A percentile compares a stretch with the other conserved stretches of the same genome.
Conservation (phyloP, 2,113 vertebrate species). For the Coracopsis vasa region DNA sequence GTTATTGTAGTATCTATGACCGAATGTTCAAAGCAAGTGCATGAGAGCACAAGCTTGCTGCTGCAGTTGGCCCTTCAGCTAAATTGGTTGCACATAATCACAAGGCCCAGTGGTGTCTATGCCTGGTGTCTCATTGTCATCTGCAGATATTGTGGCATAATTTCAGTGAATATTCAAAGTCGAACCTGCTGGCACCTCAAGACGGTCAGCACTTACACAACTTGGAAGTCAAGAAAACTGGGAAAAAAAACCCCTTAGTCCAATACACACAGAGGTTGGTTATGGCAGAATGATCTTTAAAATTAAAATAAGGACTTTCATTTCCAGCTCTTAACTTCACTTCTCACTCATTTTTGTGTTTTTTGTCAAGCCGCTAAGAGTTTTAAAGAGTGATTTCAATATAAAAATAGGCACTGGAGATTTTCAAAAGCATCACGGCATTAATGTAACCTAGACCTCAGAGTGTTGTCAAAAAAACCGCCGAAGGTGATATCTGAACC, state of each 20-base stretch:
- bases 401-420: neutral
- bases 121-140: neutral
- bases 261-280: neutral
- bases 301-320: neutral
- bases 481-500: neutral
- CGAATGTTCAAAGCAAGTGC: neutral
- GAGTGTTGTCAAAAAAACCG: neutral
- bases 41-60: neutral
- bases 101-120: neutral
- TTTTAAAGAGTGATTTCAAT: neutral
- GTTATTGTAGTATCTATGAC: neutral
- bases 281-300: neutral
- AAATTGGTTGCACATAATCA: neutral
- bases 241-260: neutral
- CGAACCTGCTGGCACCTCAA: neutral
- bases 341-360: neutral
- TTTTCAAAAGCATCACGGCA: neutral
- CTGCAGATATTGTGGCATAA: neutral
- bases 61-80: neutral
- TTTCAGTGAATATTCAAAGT: neutral
- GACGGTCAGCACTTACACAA: neutral
- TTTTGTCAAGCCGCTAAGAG: neutral
- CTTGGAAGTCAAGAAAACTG: neutral
- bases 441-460: neutral
- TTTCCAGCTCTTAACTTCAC: neutral